Evolutionary conservation across 2,888 invertebrate genomes (phyloP).

Genomic region (Dicyrtoma fusca): DNA sequence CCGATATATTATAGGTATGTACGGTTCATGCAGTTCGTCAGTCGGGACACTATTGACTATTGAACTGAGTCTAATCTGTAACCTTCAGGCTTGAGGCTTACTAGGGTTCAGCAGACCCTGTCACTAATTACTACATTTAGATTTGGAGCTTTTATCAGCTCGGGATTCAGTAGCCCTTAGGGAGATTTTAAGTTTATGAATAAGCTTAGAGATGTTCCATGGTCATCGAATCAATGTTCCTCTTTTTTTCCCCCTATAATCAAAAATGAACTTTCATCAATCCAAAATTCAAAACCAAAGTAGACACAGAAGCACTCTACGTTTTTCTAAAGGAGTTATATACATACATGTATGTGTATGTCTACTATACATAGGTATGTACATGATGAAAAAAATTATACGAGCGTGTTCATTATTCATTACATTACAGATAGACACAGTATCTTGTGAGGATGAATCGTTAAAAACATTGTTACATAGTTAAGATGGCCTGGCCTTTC

Average conservation of each 20-base stretch:
- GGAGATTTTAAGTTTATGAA: conserved; percentile 28
- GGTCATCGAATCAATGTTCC: conserved; percentile 7
- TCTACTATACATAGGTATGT: too few species aligned
- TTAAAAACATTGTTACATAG: too few species aligned
- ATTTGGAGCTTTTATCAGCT: conserved; percentile 31
- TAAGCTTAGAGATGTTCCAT: not conserved
- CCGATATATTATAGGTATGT: not conserved
- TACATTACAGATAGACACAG: too few species aligned
- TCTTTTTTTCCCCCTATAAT: conserved; percentile 21
- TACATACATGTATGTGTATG: too few species aligned
- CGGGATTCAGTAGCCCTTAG: conserved; percentile 28
- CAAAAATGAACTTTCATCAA: conserved; percentile 25
- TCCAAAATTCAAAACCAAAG: not conserved
- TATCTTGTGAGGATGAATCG: too few species aligned
- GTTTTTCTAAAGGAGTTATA: too few species aligned
- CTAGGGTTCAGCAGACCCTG: conserved; percentile 8
- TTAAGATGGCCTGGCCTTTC: too few species aligned
- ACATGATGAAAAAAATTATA: too few species aligned
- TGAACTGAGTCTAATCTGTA: conserved; percentile 25
- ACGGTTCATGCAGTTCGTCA: not conserved
- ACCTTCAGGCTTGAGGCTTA: not conserved
- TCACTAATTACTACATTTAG: conserved; percentile 35
- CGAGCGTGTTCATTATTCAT: not conserved
- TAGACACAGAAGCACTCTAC: too few species aligned
- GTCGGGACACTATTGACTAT: conserved; percentile 9